A percentile compares a stretch with the other conserved stretches of the same genome.
phyloP scores from a whole-genome alignment of 2,888 invertebrate species.

The Pandemis heparana region DNA sequence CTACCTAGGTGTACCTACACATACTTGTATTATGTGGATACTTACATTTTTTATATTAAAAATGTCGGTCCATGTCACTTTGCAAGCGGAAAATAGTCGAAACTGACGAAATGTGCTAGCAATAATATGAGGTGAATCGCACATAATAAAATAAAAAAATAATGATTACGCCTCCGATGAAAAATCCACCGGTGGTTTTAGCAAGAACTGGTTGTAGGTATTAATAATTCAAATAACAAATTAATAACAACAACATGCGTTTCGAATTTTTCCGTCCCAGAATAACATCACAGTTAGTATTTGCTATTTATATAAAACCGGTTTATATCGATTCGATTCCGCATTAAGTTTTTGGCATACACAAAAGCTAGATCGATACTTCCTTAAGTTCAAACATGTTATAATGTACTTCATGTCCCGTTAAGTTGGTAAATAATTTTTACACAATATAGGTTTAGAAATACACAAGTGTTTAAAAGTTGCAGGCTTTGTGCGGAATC shows the following conservation, averaged over 20 bases:
- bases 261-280: slow-evolving; percentile 9
- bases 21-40: not conserved
- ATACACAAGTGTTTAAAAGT: not conserved
- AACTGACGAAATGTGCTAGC: not conserved
- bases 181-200: not conserved
- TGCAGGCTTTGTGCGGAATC: not conserved
- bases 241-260: not conserved
- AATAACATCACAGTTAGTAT: slow-evolving; percentile 15
- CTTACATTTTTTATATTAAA: not conserved
- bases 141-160: not conserved
- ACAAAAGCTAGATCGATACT: not conserved
- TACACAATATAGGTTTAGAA: not conserved
- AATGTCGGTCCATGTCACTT: not conserved
- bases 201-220: not conserved
- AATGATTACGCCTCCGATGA: not conserved
- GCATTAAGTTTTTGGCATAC: slow-evolving; percentile 9
- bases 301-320: slow-evolving; percentile 28
- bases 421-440: not conserved
- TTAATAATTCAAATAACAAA: slow-evolving; percentile 2
- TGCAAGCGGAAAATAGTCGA: not conserved
- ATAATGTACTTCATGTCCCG: not conserved
- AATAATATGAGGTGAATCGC: not conserved
- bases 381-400: not conserved
- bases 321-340: slow-evolving; percentile 14
- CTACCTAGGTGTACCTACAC: not conserved